A percentile compares a stretch with the other conserved stretches of the same genome.
Evolutionary conservation across 2,888 invertebrate genomes (phyloP).

Genomic region (Glyphotaelius pellucidus): DNA sequence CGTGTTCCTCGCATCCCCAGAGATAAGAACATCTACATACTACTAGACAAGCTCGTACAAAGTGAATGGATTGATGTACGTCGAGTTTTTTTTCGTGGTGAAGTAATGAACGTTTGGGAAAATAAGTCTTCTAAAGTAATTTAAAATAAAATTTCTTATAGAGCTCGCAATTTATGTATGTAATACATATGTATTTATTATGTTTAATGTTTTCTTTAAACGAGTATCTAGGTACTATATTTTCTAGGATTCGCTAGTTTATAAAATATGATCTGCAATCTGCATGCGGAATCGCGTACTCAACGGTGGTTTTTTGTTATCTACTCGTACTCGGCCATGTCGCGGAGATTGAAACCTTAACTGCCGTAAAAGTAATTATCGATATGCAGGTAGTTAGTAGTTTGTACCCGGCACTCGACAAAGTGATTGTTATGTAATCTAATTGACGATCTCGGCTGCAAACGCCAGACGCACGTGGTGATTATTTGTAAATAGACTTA

Average conservation of each 20-base stretch:
- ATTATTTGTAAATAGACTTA: conserved; percentile 26
- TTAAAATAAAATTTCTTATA: not conserved
- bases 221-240: not conserved
- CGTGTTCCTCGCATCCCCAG: conserved; percentile 5
- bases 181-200: not conserved
- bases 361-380: not conserved
- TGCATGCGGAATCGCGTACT: not conserved
- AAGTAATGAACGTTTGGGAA: not conserved
- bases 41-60: not conserved
- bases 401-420: not conserved
- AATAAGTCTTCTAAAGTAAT: not conserved
- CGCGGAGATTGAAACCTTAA: not conserved
- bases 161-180: not conserved
- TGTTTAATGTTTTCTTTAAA: not conserved
- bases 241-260: not conserved
- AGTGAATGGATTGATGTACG: not conserved
- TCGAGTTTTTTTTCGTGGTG: not conserved
- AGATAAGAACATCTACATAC: conserved; percentile 22
- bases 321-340: not conserved
- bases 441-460: conserved; percentile 17
- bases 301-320: not conserved
- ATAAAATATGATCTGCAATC: not conserved
- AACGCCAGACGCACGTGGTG: conserved; percentile 32
- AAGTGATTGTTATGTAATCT: not conserved
- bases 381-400: not conserved